These are phyloP conservation scores for Arvicanthis niloticus DNA, from an alignment of 2,113 vertebrate species.

Conservation along the genomic window DNA sequence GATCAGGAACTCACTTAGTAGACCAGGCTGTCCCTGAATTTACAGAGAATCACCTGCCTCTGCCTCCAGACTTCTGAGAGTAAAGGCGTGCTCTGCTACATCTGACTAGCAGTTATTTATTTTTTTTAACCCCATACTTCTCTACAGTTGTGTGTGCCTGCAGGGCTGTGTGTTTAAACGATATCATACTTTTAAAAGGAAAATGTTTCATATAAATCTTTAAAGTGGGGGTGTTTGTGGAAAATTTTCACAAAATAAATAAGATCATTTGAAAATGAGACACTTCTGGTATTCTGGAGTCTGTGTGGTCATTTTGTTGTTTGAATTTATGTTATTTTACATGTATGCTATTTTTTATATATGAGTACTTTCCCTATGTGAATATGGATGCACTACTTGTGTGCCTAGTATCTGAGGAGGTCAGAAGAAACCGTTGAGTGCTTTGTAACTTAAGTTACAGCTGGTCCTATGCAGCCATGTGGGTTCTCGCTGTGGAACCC, in stretches of 20 bases:
- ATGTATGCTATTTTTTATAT: background rate
- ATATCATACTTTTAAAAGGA: background rate
- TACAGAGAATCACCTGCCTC: background rate
- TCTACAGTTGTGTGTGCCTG: background rate
- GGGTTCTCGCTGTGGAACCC: background rate
- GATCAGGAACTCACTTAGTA: background rate
- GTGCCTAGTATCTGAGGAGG: background rate
- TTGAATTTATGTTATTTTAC: constrained; percentile 26
- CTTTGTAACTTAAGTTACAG: no score
- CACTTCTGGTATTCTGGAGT: background rate
- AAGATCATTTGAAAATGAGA: constrained; percentile 20
- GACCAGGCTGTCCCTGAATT: background rate
- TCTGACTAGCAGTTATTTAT: background rate
- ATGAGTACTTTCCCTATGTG: background rate
- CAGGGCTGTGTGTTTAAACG: background rate
- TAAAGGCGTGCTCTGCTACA: background rate
- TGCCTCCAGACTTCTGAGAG: background rate
- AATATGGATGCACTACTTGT: background rate
- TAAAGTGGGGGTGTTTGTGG: background rate
- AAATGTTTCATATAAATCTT: constrained; percentile 39
- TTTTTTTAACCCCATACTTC: constrained; percentile 18
- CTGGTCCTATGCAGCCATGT: background rate
- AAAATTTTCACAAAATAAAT: background rate
- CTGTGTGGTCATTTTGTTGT: constrained; percentile 13
- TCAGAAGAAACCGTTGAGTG: background rate